These are phyloP conservation scores for Mormyrus hasselquistii DNA, from an alignment of 2,797 vertebrate species.

Conservation along the genomic window DNA sequence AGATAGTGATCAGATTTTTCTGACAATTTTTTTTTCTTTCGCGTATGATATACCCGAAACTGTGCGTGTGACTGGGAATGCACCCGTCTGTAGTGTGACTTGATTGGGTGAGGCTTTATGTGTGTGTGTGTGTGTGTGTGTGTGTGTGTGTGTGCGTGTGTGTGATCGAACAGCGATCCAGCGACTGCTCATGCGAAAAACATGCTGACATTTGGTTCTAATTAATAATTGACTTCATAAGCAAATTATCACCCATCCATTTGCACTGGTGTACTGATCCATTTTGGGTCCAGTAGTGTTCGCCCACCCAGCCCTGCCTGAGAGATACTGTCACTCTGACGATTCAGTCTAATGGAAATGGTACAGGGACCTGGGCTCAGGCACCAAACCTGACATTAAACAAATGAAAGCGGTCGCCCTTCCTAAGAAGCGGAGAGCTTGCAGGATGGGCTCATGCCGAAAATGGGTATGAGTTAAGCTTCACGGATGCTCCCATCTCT, in stretches of 20 bases:
- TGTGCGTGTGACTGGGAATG: not conserved
- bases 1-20: constrained; percentile 3
- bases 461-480: not conserved
- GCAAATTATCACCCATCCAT: not conserved
- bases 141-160: too few relatives aligned
- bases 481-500: not conserved
- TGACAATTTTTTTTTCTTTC: not conserved
- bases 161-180: not conserved
- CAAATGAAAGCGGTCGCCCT: not conserved
- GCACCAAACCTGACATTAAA: not conserved
- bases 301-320: not conserved
- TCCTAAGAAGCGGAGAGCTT: not conserved
- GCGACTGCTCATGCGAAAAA: not conserved
- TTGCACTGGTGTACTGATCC: not conserved
- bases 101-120: not conserved
- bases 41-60: not conserved
- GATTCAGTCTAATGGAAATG: not conserved
- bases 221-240: not conserved
- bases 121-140: too few relatives aligned
- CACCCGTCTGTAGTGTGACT: not conserved
- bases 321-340: not conserved
- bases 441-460: not conserved
- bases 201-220: not conserved
- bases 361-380: not conserved
- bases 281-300: not conserved